Percentiles rank a stretch among this genome's conserved stretches.
phyloP scores from a whole-genome alignment of 2,797 vertebrate genomes.

The Sebastiscus tertius region DNA sequence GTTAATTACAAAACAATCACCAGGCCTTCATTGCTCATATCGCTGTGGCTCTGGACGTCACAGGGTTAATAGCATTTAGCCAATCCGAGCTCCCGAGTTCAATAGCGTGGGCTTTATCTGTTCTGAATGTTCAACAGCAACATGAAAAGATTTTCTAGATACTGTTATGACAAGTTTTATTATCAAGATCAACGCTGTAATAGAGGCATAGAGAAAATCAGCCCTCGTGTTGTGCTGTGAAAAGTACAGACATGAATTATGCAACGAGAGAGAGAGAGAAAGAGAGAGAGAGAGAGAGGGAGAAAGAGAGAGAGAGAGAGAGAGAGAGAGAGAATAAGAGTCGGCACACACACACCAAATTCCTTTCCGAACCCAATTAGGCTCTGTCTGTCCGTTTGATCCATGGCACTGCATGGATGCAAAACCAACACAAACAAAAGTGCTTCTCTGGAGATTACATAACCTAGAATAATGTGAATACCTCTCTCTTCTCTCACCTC shows the following conservation, averaged over 20 bases:
- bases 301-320: background rate
- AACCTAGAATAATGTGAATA: constrained; percentile 57
- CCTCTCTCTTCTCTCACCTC: constrained; percentile 35
- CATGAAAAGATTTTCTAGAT: constrained; percentile 25
- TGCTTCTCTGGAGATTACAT: constrained; percentile 59
- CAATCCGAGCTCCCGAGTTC: background rate
- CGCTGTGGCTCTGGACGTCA: background rate
- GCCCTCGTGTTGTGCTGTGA: constrained; percentile 28
- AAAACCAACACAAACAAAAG: constrained; percentile 75
- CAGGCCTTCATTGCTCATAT: background rate
- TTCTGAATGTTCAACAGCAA: constrained; percentile 26
- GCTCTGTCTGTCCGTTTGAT: constrained; percentile 70
- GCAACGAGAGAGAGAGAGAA: constrained; percentile 26
- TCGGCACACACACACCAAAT: constrained; percentile 16
- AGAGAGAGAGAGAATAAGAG: background rate
- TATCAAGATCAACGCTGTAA: constrained; percentile 43
- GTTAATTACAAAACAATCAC: constrained; percentile 1
- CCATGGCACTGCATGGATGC: constrained; percentile 59
- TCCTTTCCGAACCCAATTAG: constrained; percentile 74
- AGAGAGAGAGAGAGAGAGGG: too few relatives aligned
- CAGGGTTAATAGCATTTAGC: constrained; percentile 5
- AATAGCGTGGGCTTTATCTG: constrained; percentile 1
- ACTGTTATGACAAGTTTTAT: constrained; percentile 40
- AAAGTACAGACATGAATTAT: constrained; percentile 61
- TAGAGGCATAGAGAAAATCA: constrained; percentile 34